Percentiles rank a stretch among this genome's conserved stretches.
Conservation (phyloP, 2,113 vertebrate genomes). For the Indicator indicator region DNA sequence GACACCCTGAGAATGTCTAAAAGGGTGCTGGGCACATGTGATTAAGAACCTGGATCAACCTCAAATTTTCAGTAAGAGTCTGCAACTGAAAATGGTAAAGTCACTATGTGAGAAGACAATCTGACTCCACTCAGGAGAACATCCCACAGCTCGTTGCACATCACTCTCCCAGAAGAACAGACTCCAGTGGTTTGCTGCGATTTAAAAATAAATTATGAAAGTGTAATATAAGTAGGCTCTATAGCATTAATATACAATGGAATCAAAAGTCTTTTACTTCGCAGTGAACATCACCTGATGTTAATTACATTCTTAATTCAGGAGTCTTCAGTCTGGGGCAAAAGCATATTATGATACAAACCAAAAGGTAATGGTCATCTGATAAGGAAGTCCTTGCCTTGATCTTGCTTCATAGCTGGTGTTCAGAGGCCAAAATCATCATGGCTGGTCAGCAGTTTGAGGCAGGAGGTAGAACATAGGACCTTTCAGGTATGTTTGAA, state of each 20-base stretch:
- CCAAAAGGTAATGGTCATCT: background rate
- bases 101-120: background rate
- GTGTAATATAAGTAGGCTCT: background rate
- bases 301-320: slow-evolving; percentile 24
- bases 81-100: slow-evolving; percentile 5
- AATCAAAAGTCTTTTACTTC: slow-evolving; percentile 13
- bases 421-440: background rate
- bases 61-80: background rate
- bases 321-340: background rate
- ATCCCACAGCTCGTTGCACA: background rate
- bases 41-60: background rate
- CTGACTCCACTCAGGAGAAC: background rate
- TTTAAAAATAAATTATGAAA: slow-evolving; percentile 28
- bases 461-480: background rate
- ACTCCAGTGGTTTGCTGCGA: background rate
- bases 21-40: background rate
- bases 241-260: background rate
- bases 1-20: background rate
- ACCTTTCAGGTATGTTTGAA: background rate
- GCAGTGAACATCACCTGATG: background rate
- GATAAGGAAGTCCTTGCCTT: background rate
- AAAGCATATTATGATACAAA: slow-evolving; percentile 12
- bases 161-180: slow-evolving; percentile 21
- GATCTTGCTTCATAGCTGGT: background rate
- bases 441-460: background rate